Evolutionary conservation across 2,888 invertebrate species (phyloP).

Genomic region (Drosophila picticornis): DNA sequence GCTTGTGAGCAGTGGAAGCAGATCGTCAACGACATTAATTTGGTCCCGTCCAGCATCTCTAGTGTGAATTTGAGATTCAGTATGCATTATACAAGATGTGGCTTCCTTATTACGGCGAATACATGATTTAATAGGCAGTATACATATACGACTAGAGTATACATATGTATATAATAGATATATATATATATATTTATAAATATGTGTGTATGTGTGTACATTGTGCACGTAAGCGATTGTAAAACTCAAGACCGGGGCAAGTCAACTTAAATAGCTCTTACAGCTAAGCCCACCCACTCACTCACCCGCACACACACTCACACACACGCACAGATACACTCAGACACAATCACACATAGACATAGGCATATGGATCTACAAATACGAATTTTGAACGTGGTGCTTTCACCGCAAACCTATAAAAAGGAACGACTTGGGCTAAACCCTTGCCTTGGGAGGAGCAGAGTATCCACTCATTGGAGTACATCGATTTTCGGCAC

Average conservation of each 20-base stretch:
- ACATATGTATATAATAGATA: slow-evolving; percentile 1
- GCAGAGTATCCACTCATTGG: slow-evolving; percentile 59
- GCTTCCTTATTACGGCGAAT: slow-evolving; percentile 73
- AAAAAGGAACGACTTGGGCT: slow-evolving; percentile 61
- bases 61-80: slow-evolving; percentile 57
- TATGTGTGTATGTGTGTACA: slow-evolving; percentile 1
- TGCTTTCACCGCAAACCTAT: slow-evolving; percentile 73
- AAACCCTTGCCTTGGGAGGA: slow-evolving; percentile 42
- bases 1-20: slow-evolving; percentile 14
- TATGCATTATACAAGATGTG: slow-evolving; percentile 50
- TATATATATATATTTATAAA: not conserved
- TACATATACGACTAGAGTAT: not conserved
- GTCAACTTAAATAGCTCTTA: slow-evolving; percentile 75
- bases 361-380: slow-evolving; percentile 45
- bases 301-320: not conserved
- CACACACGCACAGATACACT: not conserved
- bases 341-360: slow-evolving; percentile 17
- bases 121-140: slow-evolving; percentile 68
- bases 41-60: slow-evolving; percentile 46
- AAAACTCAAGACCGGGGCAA: slow-evolving; percentile 52
- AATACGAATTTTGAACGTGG: slow-evolving; percentile 64
- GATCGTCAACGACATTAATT: slow-evolving; percentile 50
- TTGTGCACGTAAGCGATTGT: slow-evolving; percentile 62
- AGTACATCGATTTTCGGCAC: slow-evolving; percentile 73
- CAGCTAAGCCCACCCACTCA: slow-evolving; percentile 24